Conservation (phyloP, 2,888 invertebrate genomes). For the Microplitis deprimator region DNA sequence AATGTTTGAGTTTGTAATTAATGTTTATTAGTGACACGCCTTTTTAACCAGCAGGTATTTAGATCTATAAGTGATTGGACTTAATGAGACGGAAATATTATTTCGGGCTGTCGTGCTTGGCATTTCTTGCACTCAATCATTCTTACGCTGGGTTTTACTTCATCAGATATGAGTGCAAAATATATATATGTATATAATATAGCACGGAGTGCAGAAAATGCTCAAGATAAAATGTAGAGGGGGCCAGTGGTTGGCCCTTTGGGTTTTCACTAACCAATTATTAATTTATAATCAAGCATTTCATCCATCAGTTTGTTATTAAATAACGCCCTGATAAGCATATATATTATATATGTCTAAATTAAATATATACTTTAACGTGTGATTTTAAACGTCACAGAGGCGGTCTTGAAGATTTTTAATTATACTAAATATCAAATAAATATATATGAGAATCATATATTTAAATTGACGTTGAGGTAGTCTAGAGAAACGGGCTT, state of each 20-base stretch:
- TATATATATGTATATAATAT: no score
- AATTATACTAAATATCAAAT: no score
- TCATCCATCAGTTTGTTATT: conserved; percentile 8
- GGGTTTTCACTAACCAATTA: neutral
- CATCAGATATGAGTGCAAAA: no score
- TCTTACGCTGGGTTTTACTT: neutral
- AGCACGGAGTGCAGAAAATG: no score
- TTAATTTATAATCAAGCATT: conserved; percentile 19
- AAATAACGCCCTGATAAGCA: no score
- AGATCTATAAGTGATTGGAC: conserved; percentile 8
- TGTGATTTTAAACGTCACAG: no score
- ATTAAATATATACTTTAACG: no score
- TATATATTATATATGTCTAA: neutral
- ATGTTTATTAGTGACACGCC: neutral
- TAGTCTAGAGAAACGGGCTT: no score
- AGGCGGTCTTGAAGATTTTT: no score
- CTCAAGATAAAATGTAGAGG: no score
- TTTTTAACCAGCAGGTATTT: neutral
- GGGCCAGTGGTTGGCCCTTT: neutral
- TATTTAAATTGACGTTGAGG: no score
- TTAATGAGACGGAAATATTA: conserved; percentile 27
- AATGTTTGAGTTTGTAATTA: conserved; percentile 45
- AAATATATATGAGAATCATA: no score
- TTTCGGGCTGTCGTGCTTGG: conserved; percentile 32
- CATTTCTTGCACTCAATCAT: conserved; percentile 34